Base-by-base conservation (phyloP, 2,113 vertebrate species). In the Microtus oregoni region DNA sequence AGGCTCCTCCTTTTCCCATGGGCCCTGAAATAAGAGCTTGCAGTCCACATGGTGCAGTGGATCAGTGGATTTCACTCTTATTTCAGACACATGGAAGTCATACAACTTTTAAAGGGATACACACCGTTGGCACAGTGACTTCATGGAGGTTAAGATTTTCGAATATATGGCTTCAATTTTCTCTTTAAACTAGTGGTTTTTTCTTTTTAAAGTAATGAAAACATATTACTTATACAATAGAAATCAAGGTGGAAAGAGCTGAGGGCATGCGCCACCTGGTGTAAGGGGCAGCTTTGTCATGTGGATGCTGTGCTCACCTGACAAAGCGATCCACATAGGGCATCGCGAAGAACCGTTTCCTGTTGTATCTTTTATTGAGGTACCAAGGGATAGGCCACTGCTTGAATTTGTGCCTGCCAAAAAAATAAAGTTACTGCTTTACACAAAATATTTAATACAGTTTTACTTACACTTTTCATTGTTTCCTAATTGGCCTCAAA, bases 321-420 rank as follows among this genome's bases (percentile, higher is more conserved):
- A 98, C 97, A 94, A 99, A 98, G n/a, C 86, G 98, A 17, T 99
- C 91, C 70, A 99, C 99, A 26, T 99, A 99, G 47, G 97, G 94
- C 73, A 99, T 98, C 3, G 99, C 99, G 97, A 97, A 99, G 98
- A 99, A 99, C 94, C 68, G 98, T 95, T 98, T 99, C 93, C 96
- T 98, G 20, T 98, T 99, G 98, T 99, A 98, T 89, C 96, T 98
- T 91, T n/a, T 98, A 91, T 99, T 99, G 98, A 99, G 98, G 98
- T 99, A 96, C 99, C 99, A 99, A 1, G 99, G 99, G 97, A 99
- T 98, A 12, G 99, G 98, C 98, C 99, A 99, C 96, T 99, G 99
- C 97, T 98, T 99, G 95, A 98, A 99, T 52, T 97, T 98, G 96
- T 99, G 99, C 99, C 99, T 99, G 94, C 92, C 90, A 77, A 90